These are phyloP conservation scores for Apamea monoglypha DNA, from an alignment of 2,888 invertebrate genomes.

Conservation along the genomic window DNA sequence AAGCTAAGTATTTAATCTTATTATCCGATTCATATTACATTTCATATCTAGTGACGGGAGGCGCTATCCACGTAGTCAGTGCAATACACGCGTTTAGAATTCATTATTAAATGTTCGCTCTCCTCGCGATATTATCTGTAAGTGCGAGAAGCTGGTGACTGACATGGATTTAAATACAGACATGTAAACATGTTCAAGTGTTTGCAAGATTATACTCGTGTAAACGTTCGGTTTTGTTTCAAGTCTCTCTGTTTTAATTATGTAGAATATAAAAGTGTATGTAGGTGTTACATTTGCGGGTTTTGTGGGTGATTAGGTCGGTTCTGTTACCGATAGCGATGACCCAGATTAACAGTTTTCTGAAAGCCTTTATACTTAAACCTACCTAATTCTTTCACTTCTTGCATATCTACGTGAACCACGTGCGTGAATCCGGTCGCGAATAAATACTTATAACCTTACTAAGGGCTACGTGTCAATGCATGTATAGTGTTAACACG, in stretches of 20 bases:
- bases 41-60: conserved; percentile 47
- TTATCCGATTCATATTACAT: conserved; percentile 53
- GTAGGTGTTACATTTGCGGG: not conserved
- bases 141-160: conserved; percentile 54
- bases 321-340: not conserved
- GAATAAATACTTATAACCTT: conserved; percentile 6
- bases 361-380: not conserved
- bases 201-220: conserved; percentile 13
- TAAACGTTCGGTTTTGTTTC: conserved; percentile 19
- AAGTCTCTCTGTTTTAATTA: conserved; percentile 20
- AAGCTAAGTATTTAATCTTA: conserved; percentile 48
- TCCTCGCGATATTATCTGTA: conserved; percentile 43
- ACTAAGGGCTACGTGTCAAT: not conserved
- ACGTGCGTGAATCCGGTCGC: not conserved
- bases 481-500: conserved; percentile 11
- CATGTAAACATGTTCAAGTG: conserved; percentile 26
- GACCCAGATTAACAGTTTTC: not conserved
- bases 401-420: not conserved
- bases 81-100: conserved; percentile 59
- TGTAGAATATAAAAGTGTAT: not conserved
- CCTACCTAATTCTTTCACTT: not conserved
- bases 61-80: conserved; percentile 38
- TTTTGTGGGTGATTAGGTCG: not conserved
- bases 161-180: conserved; percentile 47
- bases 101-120: conserved; percentile 55